Base-by-base conservation (phyloP, 1,140 invertebrate species). In the Drosophila melanogaster region DNA sequence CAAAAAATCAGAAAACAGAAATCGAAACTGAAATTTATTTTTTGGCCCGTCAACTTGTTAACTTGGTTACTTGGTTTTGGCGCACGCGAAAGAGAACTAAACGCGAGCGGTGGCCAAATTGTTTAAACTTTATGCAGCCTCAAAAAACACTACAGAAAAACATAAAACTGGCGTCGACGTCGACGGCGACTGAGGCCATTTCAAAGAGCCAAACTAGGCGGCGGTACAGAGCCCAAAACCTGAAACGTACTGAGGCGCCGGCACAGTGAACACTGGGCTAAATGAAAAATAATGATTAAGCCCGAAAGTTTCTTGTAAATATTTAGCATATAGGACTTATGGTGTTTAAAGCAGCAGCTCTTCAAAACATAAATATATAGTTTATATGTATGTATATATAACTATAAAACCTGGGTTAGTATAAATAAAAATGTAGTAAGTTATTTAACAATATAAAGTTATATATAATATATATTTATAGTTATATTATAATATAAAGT, bases 81-180 rank as follows among this genome's bases (percentile, higher is more conserved):
- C 81, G 81, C 81, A 86, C 81, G 78, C 81, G 78, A 56, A 70
- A 81, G 77, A 85, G 77, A 86, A 85, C 81, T 85, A 85, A 85
- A 75, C 72, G 54, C 35, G 49, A 35, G 57, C 69, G 58, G 46
- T 58, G 64, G 38, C 69, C 66, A 81, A 81, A 84, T 79, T 85
- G 81, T 77, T 84, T 59, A 80, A 85, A 79, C 81, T 66, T 73
- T 73, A 74, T 81, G 79, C 74, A 81, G 67, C 49, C 61, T 62
- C 59, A 81, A 77, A 77, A 79, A 71, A 56, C 58, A 69, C 55
- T 41, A 73, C 56, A 77, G 64, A 78, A 60, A 64, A 69, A 56
- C 44, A 62, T 51, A 37, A 56, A 67, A 26, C 56, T 37, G 64
- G 5, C 51, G 43, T 26, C 55, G 41, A 14, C 30, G 57, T 56